Percentiles rank a stretch among this genome's conserved stretches.
These are phyloP conservation scores for Eupristina koningsbergeri DNA, from an alignment of 1,140 invertebrate species.

Conservation along the genomic window DNA sequence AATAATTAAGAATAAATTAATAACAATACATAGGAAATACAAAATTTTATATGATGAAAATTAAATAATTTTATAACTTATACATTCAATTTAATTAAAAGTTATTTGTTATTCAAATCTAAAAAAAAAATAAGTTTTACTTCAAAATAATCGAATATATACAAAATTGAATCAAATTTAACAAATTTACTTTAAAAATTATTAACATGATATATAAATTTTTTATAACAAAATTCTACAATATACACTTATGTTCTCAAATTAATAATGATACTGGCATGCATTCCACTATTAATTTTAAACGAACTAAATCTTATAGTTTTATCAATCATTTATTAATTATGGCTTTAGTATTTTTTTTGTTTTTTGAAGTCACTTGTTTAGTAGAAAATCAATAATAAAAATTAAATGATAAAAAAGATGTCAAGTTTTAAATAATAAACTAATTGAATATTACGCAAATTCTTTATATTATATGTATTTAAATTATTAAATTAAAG, in stretches of 20 bases:
- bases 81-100: background rate
- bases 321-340: background rate
- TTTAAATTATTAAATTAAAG: background rate
- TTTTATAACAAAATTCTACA: slow-evolving; percentile 33
- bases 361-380: background rate
- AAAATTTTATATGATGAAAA: slow-evolving; percentile 8
- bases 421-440: background rate
- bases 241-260: slow-evolving; percentile 23
- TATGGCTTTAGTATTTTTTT: slow-evolving; percentile 13
- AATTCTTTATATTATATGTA: background rate
- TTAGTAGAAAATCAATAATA: background rate
- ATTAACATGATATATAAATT: slow-evolving; percentile 43
- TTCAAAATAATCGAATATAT: slow-evolving; percentile 39
- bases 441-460: background rate
- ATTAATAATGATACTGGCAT: slow-evolving; percentile 49
- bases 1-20: background rate
- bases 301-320: slow-evolving; percentile 22
- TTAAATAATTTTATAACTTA: background rate
- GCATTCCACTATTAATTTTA: slow-evolving; percentile 49
- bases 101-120: background rate
- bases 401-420: slow-evolving; percentile 4
- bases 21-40: background rate
- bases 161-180: slow-evolving; percentile 21
- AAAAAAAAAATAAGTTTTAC: background rate
- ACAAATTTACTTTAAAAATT: slow-evolving; percentile 34